Base-by-base conservation (phyloP, 1,140 invertebrate species). In the Atta colombica region DNA sequence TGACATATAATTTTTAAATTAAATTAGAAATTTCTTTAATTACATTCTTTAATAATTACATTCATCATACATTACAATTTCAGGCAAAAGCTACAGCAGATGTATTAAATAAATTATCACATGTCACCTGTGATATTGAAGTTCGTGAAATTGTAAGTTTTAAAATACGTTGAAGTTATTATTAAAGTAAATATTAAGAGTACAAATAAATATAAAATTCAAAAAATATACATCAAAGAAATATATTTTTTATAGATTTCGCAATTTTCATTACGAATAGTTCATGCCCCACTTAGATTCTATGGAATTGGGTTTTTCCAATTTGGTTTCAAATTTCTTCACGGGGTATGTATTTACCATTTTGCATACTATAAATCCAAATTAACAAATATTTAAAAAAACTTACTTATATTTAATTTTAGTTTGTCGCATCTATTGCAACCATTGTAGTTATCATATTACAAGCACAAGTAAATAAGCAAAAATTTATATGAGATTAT, bases 291-390 rank as follows among this genome's bases (percentile, higher is more conserved):
- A 3, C 65, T 81, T 7, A 58, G 28, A 69, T 81, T 81, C 78
- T 21, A 10, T 7, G 78, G 78, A 10, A 14, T 69, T 39, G 78
- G 78, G 25, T n/a, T 81, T 58, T 81, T 81, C 14, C 65, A 35
- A 39, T 81, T 81, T 69, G 78, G 78, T 3, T 66, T 31, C 3
- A 65, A 80, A 66, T 51, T 80, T 28, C 31, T 80, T 65, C 16
- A 51, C 10, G 5, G 5, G 18, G 78, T 81, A 35, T 4, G 53
- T 61, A 60, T 16, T 8, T 55, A 8, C 2, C 7, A 28, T 3
- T 3, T 6, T 7, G 16, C 3, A 12, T 12, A 51, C 28, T 53
- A 51, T 1, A 16, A 16, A 35, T 28, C 10, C 10, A 7, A 35
- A 35, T 35, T 45, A 7, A 10, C 39, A 45, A 45, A 60, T 39